Evolutionary conservation across 1,140 invertebrate species (phyloP).

Genomic region (Aphelenchoides avenae): DNA sequence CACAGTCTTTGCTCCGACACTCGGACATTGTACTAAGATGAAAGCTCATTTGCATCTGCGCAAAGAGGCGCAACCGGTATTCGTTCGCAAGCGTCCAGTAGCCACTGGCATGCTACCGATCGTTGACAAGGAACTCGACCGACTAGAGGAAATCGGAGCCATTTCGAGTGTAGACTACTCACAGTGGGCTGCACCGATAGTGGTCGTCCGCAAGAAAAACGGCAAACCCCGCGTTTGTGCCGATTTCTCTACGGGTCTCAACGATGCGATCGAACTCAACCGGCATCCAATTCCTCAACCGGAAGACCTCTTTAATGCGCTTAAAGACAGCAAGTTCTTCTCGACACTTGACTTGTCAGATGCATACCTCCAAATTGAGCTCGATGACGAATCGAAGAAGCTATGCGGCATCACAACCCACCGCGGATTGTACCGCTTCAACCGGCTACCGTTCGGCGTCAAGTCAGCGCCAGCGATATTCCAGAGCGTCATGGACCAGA

Average conservation of each 20-base stretch:
- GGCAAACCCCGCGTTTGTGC: slow-evolving; percentile 59
- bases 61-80: too few relatives aligned
- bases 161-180: slow-evolving; percentile 46
- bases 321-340: slow-evolving; percentile 28
- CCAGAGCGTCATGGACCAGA: slow-evolving; percentile 61
- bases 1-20: too few relatives aligned
- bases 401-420: too few relatives aligned
- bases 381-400: too few relatives aligned
- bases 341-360: slow-evolving; percentile 37
- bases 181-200: slow-evolving; percentile 61
- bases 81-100: too few relatives aligned
- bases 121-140: not conserved
- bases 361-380: slow-evolving; percentile 14
- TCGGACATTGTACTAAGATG: too few relatives aligned
- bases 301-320: slow-evolving; percentile 32
- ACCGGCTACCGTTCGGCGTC: slow-evolving; percentile 62
- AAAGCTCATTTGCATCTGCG: too few relatives aligned
- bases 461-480: slow-evolving; percentile 62
- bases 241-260: slow-evolving; percentile 52
- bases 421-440: slow-evolving; percentile 56
- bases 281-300: slow-evolving; percentile 34
- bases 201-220: slow-evolving; percentile 59
- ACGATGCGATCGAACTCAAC: slow-evolving; percentile 23
- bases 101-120: not conserved
- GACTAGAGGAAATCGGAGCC: slow-evolving; percentile 8